A percentile compares a stretch with the other conserved stretches of the same genome.
Evolutionary conservation across 2,797 vertebrate species (phyloP).

Genomic region (Phoebastria nigripes): DNA sequence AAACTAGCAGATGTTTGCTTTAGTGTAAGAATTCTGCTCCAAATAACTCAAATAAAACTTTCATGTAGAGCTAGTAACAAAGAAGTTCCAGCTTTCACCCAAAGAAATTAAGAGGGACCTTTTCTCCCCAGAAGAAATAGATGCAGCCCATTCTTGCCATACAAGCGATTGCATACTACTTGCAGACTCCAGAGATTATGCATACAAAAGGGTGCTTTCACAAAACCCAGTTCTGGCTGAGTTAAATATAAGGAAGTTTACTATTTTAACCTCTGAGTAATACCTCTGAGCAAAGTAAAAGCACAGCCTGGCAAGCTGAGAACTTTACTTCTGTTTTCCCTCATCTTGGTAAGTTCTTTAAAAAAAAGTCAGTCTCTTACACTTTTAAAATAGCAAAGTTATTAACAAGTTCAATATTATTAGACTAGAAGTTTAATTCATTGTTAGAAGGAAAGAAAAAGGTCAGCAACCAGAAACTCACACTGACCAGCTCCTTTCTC

Average conservation of each 20-base stretch:
- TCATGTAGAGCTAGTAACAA: neutral
- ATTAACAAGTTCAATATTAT: neutral
- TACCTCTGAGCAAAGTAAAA: neutral
- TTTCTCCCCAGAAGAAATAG: neutral
- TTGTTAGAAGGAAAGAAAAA: neutral
- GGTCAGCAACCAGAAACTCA: neutral
- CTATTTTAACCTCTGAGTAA: neutral
- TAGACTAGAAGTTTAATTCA: neutral
- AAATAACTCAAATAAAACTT: neutral
- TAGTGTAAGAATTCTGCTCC: neutral
- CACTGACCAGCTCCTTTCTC: neutral
- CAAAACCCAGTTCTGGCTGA: neutral
- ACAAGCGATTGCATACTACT: accelerated
- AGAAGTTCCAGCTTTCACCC: neutral
- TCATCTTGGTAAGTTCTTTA: neutral
- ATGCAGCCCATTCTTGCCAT: neutral
- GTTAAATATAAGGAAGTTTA: neutral
- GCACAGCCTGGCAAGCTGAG: neutral
- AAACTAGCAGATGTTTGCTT: neutral
- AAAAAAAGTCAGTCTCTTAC: neutral
- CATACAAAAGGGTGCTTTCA: neutral
- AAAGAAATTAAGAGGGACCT: neutral
- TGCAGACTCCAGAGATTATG: neutral
- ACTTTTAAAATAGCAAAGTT: neutral
- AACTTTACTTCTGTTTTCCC: neutral